phyloP scores from a whole-genome alignment of 2,797 vertebrate species.

The Peromyscus nudipes region DNA sequence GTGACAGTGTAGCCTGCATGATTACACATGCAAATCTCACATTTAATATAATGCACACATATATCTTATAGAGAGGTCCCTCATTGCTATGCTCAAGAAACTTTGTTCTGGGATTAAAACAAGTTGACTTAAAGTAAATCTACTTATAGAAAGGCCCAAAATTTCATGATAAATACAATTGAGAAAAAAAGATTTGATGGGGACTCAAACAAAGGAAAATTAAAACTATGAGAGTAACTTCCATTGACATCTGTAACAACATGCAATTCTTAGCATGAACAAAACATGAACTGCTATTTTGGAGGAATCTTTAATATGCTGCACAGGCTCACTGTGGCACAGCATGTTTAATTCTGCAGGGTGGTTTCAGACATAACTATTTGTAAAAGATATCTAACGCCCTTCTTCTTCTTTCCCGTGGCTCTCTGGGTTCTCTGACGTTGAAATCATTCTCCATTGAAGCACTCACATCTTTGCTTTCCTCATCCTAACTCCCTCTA shows the following conservation, averaged over 20 bases:
- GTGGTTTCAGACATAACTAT: constrained; percentile 24
- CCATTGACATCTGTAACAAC: background rate
- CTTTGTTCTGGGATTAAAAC: background rate
- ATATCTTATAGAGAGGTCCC: background rate
- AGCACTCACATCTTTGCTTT: background rate
- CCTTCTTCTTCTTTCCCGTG: background rate
- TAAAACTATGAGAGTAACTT: background rate
- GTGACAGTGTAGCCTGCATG: background rate
- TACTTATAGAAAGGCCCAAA: background rate
- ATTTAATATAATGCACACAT: constrained; percentile 1
- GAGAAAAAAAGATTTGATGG: background rate
- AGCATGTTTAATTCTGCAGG: constrained; percentile 40
- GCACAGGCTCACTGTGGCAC: background rate
- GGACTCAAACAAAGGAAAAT: constrained; percentile 37
- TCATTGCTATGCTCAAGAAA: background rate
- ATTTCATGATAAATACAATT: background rate
- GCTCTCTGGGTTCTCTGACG: background rate
- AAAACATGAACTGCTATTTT: background rate
- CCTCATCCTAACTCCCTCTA: background rate
- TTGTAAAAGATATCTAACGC: background rate
- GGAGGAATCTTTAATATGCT: constrained; percentile 47
- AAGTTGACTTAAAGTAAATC: background rate
- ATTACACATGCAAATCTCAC: background rate
- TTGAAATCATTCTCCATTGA: background rate
- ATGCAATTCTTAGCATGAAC: background rate